Evolutionary conservation across 2,113 vertebrate genomes (phyloP).

Genomic region (Panthera leo): DNA sequence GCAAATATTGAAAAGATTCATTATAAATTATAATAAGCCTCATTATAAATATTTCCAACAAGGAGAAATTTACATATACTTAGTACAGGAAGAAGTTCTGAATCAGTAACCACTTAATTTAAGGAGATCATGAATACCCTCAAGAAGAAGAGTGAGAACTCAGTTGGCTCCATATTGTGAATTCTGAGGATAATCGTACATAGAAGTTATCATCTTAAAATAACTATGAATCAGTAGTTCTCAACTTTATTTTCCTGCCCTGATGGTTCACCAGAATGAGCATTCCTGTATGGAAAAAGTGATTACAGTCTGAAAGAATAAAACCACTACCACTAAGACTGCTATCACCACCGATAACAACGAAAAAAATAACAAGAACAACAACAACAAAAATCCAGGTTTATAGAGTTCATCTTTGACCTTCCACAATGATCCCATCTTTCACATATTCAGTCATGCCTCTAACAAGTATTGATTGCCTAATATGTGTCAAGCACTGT

Average conservation of each 20-base stretch:
- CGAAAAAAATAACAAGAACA: neutral
- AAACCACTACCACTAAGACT: neutral
- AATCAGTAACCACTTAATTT: neutral
- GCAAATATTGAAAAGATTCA: neutral
- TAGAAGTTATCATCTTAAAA: constrained; percentile 28
- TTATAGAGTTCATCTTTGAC: neutral
- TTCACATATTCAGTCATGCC: neutral
- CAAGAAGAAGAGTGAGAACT: neutral
- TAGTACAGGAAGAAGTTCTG: neutral
- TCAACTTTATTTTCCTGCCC: neutral
- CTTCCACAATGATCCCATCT: neutral
- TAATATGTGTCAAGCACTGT: neutral
- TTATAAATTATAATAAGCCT: neutral
- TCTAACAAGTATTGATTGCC: neutral
- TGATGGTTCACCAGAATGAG: neutral
- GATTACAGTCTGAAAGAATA: neutral
- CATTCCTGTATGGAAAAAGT: neutral
- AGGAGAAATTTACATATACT: constrained; percentile 18
- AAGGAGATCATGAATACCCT: neutral
- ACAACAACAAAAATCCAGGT: neutral
- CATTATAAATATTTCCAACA: neutral
- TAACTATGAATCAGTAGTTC: neutral
- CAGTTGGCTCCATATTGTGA: neutral
- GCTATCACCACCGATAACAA: neutral
- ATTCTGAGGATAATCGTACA: neutral